These are phyloP conservation scores for Cataglyphis altisquamis DNA, from an alignment of 2,888 invertebrate genomes.

Conservation along the genomic window DNA sequence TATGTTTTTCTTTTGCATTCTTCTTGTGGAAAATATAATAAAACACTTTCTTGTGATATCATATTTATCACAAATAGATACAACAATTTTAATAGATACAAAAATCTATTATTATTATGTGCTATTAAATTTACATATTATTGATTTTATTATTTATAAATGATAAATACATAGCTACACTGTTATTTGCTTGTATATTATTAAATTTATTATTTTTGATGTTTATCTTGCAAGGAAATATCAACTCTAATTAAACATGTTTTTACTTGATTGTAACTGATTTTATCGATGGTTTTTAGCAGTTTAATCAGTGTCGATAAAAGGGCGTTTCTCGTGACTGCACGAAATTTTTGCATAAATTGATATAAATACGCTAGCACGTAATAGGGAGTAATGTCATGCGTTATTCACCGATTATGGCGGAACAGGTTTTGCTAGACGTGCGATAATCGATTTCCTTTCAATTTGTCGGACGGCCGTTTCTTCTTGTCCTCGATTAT, in stretches of 20 bases:
- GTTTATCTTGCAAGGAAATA: neutral
- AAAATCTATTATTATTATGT: neutral
- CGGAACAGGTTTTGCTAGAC: slow-evolving; percentile 58
- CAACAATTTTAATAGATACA: neutral
- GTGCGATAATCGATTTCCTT: slow-evolving; percentile 38
- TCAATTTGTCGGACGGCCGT: slow-evolving; percentile 31
- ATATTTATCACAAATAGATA: neutral
- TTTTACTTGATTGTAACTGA: slow-evolving; percentile 5
- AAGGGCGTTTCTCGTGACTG: slow-evolving; percentile 29
- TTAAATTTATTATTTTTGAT: slow-evolving; percentile 13
- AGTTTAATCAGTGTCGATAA: slow-evolving; percentile 4
- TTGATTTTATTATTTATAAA: neutral
- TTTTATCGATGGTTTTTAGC: slow-evolving; percentile 11
- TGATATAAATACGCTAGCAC: slow-evolving; percentile 15
- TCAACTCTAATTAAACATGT: slow-evolving; percentile 12
- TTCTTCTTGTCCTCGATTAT: slow-evolving; percentile 24
- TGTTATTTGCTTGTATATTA: neutral
- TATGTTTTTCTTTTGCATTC: neutral
- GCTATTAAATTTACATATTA: neutral
- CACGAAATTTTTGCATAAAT: slow-evolving; percentile 44
- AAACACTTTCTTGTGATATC: neutral
- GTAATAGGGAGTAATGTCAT: slow-evolving; percentile 65
- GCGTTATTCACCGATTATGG: slow-evolving; percentile 63
- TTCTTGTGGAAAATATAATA: neutral
- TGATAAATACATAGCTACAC: neutral